Evolutionary conservation across 2,888 invertebrate species (phyloP).

Genomic region (Glaucopsyche alexis): DNA sequence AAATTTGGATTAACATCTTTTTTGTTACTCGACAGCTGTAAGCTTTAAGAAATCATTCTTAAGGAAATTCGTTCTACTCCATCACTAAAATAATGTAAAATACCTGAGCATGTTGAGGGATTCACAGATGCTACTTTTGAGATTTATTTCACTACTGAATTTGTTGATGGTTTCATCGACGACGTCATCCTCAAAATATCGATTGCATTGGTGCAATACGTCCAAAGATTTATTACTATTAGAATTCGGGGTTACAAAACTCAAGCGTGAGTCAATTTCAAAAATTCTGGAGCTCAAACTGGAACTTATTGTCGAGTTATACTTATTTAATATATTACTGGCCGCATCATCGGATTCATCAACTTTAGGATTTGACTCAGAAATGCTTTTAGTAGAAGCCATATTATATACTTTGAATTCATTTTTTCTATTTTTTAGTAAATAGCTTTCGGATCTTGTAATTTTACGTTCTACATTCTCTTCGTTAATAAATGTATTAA

Average conservation of each 20-base stretch:
- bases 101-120: not conserved
- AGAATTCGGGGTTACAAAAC: slow-evolving; percentile 22
- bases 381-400: not conserved
- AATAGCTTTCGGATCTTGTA: slow-evolving; percentile 7
- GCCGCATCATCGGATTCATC: not conserved
- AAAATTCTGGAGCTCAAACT: slow-evolving; percentile 6
- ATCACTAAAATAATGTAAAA: not conserved
- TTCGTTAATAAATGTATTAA: not conserved
- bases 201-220: not conserved
- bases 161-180: not conserved
- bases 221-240: not conserved
- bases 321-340: not conserved
- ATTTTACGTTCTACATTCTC: not conserved
- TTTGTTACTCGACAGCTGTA: no score
- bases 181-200: not conserved
- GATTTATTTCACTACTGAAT: not conserved
- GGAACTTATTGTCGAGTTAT: not conserved
- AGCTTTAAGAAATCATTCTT: no score
- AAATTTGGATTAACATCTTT: no score
- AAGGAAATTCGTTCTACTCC: not conserved
- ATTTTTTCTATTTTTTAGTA: not conserved
- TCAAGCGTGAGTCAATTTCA: slow-evolving; percentile 7
- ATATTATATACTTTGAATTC: not conserved
- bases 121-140: not conserved
- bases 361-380: not conserved